phyloP scores from a whole-genome alignment of 2,797 vertebrate genomes.

The Rhabdomys pumilio region DNA sequence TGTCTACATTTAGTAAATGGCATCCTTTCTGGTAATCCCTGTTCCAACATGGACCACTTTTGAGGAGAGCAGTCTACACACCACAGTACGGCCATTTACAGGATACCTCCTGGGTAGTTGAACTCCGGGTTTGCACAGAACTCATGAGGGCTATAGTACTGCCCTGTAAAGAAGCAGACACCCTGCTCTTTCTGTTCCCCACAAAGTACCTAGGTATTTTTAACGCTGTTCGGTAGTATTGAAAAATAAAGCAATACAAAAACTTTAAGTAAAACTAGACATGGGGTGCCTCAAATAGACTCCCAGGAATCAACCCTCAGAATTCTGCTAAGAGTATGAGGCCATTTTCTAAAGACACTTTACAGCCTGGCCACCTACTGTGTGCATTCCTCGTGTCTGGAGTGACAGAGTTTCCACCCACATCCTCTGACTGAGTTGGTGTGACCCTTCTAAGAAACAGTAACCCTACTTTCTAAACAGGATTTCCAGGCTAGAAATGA shows the following conservation, averaged over 20 bases:
- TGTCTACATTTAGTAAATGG: not conserved
- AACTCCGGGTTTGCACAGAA: not conserved
- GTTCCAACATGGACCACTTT: not conserved
- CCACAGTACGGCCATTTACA: not conserved
- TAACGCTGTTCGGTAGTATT: not conserved
- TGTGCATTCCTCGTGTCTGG: not conserved
- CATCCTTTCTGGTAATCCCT: not conserved
- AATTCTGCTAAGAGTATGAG: not conserved
- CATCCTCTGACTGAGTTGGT: not conserved
- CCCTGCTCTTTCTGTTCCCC: not conserved
- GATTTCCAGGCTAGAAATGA: not conserved
- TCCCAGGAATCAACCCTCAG: not conserved
- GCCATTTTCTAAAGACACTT: not conserved
- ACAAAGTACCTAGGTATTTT: not conserved
- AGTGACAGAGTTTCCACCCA: not conserved
- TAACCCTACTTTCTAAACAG: not conserved
- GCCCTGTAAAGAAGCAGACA: not conserved
- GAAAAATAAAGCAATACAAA: not conserved
- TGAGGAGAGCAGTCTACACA: not conserved
- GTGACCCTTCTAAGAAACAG: conserved; percentile 37
- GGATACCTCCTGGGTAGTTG: not conserved
- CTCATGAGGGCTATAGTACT: not conserved
- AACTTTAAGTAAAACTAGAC: not conserved
- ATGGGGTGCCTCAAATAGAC: not conserved
- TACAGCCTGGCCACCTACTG: not conserved